Conservation (phyloP, 2,113 vertebrate genomes). For the Melozone crissalis region DNA sequence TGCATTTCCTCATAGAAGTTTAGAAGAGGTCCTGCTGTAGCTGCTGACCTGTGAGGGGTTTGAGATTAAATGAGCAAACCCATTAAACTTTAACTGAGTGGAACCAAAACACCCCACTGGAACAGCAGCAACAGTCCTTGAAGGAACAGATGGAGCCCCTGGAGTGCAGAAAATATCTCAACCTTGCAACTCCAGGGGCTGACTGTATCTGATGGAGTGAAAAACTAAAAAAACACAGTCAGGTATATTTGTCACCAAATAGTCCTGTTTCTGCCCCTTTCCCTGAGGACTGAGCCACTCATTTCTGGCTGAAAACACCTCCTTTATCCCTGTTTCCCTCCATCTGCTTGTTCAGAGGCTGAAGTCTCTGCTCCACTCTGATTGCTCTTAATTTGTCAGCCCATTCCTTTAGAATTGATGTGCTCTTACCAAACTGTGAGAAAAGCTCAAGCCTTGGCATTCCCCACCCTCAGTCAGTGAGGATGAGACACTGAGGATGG, state of each 20-base stretch:
- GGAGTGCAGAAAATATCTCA: neutral
- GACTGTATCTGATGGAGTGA: neutral
- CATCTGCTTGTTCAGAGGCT: neutral
- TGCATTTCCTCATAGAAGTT: neutral
- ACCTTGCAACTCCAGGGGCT: neutral
- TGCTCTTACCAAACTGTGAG: neutral
- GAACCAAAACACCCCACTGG: neutral
- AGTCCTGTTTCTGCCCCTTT: neutral
- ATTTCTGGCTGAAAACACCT: neutral
- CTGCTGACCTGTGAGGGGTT: neutral
- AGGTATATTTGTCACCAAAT: neutral
- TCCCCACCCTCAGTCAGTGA: neutral
- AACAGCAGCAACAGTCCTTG: neutral
- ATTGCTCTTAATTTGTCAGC: neutral
- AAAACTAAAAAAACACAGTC: neutral
- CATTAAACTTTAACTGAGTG: neutral
- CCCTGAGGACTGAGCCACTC: fast-evolving
- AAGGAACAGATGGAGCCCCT: neutral
- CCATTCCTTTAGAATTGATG: neutral
- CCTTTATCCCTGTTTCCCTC: neutral
- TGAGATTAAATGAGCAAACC: neutral
- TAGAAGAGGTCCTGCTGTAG: neutral
- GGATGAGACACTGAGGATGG: neutral
- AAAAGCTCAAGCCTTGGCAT: neutral
- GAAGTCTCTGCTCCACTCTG: neutral